Conservation (phyloP, 2,888 invertebrate genomes). For the Heliconius sara region DNA sequence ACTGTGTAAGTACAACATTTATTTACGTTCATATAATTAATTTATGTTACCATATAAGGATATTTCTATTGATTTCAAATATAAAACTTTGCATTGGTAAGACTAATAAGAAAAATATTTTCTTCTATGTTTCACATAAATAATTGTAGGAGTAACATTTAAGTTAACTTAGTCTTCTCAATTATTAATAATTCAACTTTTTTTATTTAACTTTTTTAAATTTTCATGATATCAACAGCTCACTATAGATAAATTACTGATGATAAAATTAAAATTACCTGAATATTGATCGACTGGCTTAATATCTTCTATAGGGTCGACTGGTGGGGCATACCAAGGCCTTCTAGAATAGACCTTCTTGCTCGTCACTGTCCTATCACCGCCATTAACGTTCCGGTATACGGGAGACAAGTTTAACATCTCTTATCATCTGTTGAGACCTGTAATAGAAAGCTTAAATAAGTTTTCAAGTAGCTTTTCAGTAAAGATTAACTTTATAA, state of each 20-base stretch:
- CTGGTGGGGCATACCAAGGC: constrained; percentile 75
- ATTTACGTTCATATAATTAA: not conserved
- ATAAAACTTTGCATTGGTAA: not conserved
- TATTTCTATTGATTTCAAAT: not conserved
- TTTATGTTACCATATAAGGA: no score
- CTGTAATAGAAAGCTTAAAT: constrained; percentile 56
- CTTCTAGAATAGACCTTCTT: constrained; percentile 76
- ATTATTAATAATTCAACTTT: not conserved
- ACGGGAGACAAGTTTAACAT: constrained; percentile 80
- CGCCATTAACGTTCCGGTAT: constrained; percentile 69
- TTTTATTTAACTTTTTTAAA: not conserved
- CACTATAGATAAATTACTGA: not conserved
- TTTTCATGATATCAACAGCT: not conserved
- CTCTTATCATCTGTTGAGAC: constrained; percentile 78
- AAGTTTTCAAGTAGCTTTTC: not conserved
- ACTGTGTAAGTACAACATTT: not conserved
- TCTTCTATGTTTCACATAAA: not conserved
- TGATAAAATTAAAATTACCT: constrained; percentile 50
- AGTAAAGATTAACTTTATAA: not conserved
- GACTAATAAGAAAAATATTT: not conserved
- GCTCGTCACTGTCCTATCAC: constrained; percentile 67
- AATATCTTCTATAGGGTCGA: constrained; percentile 59
- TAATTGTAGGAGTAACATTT: not conserved
- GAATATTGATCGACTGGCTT: constrained; percentile 55
- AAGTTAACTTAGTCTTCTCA: not conserved